Evolutionary conservation across 2,797 vertebrate species (phyloP), one percentile per base, ranked within the genome.

Genomic region (Aphelocoma californica): DNA sequence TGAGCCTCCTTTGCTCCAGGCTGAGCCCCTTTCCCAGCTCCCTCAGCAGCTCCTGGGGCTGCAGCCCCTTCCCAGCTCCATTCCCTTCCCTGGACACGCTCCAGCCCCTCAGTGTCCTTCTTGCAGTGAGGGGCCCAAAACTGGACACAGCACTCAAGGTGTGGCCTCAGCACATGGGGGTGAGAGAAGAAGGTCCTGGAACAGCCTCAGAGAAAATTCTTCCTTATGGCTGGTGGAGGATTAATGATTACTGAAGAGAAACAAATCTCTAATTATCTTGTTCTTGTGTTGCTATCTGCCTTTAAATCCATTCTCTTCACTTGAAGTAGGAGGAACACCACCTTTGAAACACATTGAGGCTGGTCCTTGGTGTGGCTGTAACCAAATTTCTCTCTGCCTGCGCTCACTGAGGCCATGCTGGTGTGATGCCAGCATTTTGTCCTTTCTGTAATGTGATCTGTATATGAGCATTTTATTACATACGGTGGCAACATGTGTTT

Each of bases 11-110:
- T 36, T 74, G 1, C 48, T 54, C 61, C 61, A 61, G 34, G 26
- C 31, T 81, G n/a, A 88, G 54, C 34, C 31, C 18, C 47, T 44
- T 74, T 0, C 32, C n/a, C 61, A 67, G 18, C n/a, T 81, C 54
- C 29, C 21, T 32, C 40, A 60, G 53, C 18, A 1, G 0, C 32
- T 74, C 44, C 51, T 66, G 62, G 18, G 1, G 53, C 19, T 77
- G 18, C 62, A 53, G 34, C 1, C 21, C 61, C 18, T 77, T 45
- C 18, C 25, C 40, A 74, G 34, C 31, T 54, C 48, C 0, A 0
- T 40, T 67, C 38, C 40, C 53, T 45, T 0, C n/a, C 25, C 54
- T 53, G 25, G 21, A 47, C 40, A 18, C 0, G 1, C 26, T 42
- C 31, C 48, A 75, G 23, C 25, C 26, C 10, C 23, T 61, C 40